Conservation (phyloP, 1,140 invertebrate species). For the Nasonia longicornis region DNA sequence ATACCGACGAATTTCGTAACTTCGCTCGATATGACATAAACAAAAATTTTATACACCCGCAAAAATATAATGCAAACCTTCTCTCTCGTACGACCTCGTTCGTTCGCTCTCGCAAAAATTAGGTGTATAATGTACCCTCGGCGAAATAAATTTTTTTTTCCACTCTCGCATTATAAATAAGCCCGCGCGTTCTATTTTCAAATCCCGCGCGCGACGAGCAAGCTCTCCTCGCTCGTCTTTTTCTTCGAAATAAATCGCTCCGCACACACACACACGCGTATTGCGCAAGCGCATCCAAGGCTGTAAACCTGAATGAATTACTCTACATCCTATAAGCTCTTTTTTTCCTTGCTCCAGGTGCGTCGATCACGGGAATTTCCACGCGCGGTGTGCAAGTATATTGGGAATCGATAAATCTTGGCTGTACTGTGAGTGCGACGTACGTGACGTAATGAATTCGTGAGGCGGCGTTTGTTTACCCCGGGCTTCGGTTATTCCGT, state of each 20-base stretch:
- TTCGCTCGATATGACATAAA: too few species aligned
- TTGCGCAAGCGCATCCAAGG: constrained; percentile 1
- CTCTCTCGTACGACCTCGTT: too few species aligned
- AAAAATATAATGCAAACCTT: too few species aligned
- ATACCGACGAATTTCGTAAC: too few species aligned
- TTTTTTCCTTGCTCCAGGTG: constrained; percentile 43
- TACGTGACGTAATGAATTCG: background rate
- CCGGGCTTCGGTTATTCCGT: background rate
- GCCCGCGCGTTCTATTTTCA: constrained; percentile 5
- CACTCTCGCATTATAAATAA: constrained; percentile 5
- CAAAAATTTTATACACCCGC: too few species aligned
- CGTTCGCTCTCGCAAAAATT: too few species aligned
- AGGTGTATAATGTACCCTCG: too few species aligned
- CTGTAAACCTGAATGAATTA: background rate
- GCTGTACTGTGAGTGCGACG: too few species aligned
- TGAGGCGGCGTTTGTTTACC: background rate
- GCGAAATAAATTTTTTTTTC: too few species aligned
- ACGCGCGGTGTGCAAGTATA: background rate
- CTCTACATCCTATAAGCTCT: background rate
- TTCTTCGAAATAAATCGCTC: constrained; percentile 2
- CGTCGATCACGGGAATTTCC: background rate
- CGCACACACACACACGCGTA: too few species aligned
- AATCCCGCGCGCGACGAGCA: background rate
- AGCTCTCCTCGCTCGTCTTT: background rate
- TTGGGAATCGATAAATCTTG: constrained; percentile 14